phyloP scores from a whole-genome alignment of 2,888 invertebrate genomes.

The Sepiola atlantica region DNA sequence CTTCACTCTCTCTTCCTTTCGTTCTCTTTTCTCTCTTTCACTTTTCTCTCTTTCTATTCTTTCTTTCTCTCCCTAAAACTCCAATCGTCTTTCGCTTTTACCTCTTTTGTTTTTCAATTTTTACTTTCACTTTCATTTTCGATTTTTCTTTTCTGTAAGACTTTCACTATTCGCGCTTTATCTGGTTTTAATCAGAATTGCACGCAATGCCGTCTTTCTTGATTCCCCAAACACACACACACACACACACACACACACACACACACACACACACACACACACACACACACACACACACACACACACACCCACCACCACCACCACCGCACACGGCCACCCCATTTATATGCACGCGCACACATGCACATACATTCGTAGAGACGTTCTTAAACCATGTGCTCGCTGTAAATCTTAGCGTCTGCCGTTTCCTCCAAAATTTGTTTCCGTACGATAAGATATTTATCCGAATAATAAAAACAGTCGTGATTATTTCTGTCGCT shows the following conservation, averaged over 20 bases:
- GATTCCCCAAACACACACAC: background rate
- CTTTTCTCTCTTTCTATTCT: background rate
- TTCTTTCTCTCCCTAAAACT: background rate
- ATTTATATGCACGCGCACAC: background rate
- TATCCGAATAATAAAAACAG: background rate
- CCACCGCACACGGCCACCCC: background rate
- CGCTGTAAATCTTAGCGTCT: background rate
- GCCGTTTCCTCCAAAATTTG: background rate
- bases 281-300: background rate
- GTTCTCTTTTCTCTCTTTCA: background rate
- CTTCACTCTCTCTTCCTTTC: background rate
- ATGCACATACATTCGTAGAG: background rate
- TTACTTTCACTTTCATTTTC: constrained; percentile 2
- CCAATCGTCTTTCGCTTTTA: background rate
- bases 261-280: background rate
- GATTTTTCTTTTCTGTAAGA: background rate
- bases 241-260: background rate
- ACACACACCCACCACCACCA: too few relatives aligned
- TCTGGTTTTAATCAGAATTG: background rate
- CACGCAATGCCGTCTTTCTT: constrained; percentile 19
- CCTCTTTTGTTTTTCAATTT: background rate
- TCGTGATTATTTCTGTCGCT: background rate
- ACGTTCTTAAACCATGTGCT: background rate
- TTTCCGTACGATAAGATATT: background rate
- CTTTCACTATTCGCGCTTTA: background rate